Evolutionary conservation across 2,797 vertebrate genomes (phyloP), one percentile per base, ranked within the genome.

Genomic region (Miichthys miiuy): DNA sequence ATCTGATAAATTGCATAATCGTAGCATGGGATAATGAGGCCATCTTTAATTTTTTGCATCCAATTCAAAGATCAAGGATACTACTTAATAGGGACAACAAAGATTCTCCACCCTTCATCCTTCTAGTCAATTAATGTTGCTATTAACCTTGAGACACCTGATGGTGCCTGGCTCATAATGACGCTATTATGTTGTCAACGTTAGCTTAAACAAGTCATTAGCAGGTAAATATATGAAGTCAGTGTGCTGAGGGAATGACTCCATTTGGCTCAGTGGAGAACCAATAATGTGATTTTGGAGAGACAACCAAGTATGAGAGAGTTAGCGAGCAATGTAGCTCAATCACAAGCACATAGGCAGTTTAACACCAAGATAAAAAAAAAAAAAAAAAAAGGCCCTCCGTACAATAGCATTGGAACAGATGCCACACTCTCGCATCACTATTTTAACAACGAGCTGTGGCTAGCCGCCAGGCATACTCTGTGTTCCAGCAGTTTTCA

Each of bases 71-170:
- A 78, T 78, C 60, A 50, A 74, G 13, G 63, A 80, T 63, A 17
- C n/a, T 38, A 70, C 68, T 80, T 75, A 55, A 60, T 3, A 47
- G 30, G 60, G 64, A 74, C 60, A 77, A 73, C 55, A 61, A 51
- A n/a, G 30, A 41, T 67, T 55, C 65, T 65, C 61, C 61, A 38
- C 68, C 72, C 73, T 77, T 78, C 68, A 80, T 83, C 48, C 75
- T 72, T 86, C 74, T 38, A 74, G 65, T 88, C 84, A 92, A 93
- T 93, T 92, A 93, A 92, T 85, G 79, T 64, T 55, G 85, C 78
- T 79, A 92, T 94, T 94, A 93, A 93, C 94, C 92, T 91, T 92
- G 85, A 92, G 88, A 91, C 90, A 89, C 82, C 80, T 87, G 88
- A 92, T 87, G 89, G 74, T 62, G 85, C 85, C 79, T 52, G 71